Evolutionary conservation across 2,888 invertebrate species (phyloP).

Genomic region (Diplazon laetatorius): DNA sequence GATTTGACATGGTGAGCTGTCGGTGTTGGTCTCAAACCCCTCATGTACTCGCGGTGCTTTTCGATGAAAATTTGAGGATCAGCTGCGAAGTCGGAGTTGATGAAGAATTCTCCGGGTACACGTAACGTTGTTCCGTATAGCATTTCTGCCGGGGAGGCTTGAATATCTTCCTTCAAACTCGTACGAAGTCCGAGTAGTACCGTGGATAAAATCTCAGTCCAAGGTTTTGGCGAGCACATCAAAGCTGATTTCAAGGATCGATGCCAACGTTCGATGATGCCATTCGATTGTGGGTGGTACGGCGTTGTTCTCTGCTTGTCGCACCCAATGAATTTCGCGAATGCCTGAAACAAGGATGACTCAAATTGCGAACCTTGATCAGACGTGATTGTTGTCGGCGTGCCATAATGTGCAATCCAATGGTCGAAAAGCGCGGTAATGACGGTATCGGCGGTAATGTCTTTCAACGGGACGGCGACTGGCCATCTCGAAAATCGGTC

Average conservation of each 20-base stretch:
- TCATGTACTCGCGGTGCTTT: not conserved
- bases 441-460: not conserved
- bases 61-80: slow-evolving; percentile 18
- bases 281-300: not conserved
- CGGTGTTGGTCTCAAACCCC: slow-evolving; percentile 1
- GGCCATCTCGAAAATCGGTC: slow-evolving; percentile 6
- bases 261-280: not conserved
- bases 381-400: not conserved
- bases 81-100: not conserved
- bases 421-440: not conserved
- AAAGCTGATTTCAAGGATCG: not conserved
- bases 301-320: not conserved
- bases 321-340: not conserved
- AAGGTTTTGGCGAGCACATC: not conserved
- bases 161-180: slow-evolving; percentile 35
- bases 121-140: slow-evolving; percentile 53
- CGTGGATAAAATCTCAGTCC: not conserved
- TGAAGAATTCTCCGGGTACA: slow-evolving; percentile 57
- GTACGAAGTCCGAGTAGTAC: slow-evolving; percentile 20
- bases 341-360: not conserved
- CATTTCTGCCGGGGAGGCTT: slow-evolving; percentile 54
- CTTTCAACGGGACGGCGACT: not conserved
- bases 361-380: not conserved
- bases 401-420: not conserved
- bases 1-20: not conserved